Conservation (phyloP, 2,888 invertebrate genomes). For the Meteorus cinctellus region DNA sequence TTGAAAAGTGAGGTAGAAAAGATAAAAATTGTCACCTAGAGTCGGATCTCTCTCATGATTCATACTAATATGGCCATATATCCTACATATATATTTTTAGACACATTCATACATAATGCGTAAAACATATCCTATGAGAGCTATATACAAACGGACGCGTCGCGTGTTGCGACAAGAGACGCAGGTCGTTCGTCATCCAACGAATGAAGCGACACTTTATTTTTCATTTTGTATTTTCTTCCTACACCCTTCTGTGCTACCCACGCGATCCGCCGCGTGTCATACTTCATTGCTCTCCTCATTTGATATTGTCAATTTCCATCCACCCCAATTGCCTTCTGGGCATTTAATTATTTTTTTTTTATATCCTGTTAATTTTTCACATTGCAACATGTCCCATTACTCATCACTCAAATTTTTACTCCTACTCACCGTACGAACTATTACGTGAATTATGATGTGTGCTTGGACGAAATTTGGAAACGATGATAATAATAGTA, state of each 20-base stretch:
- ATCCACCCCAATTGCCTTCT: conserved; percentile 33
- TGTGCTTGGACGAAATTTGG: not conserved
- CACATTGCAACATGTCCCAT: conserved; percentile 39
- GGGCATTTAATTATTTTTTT: conserved; percentile 8
- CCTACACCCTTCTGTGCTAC: conserved; percentile 21
- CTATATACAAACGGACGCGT: not conserved
- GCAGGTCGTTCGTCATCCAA: conserved; percentile 60
- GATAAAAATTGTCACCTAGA: not conserved
- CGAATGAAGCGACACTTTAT: conserved; percentile 47
- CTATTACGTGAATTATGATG: conserved; percentile 27
- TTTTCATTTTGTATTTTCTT: conserved; percentile 34
- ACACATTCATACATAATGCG: not conserved
- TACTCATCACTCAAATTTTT: conserved; percentile 42
- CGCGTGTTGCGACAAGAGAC: conserved; percentile 49
- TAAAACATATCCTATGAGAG: not conserved
- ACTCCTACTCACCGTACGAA: conserved; percentile 24
- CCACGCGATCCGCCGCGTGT: conserved; percentile 6
- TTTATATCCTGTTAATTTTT: not conserved
- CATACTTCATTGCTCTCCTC: conserved; percentile 33
- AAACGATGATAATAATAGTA: not conserved
- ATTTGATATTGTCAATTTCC: conserved; percentile 44
- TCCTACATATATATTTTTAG: not conserved
- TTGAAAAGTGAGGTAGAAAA: not conserved
- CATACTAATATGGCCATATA: not conserved
- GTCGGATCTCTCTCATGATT: not conserved